A percentile compares a stretch with the other conserved stretches of the same genome.
These are phyloP conservation scores for Drosophila mettleri DNA, from an alignment of 2,888 invertebrate species.

Conservation along the genomic window DNA sequence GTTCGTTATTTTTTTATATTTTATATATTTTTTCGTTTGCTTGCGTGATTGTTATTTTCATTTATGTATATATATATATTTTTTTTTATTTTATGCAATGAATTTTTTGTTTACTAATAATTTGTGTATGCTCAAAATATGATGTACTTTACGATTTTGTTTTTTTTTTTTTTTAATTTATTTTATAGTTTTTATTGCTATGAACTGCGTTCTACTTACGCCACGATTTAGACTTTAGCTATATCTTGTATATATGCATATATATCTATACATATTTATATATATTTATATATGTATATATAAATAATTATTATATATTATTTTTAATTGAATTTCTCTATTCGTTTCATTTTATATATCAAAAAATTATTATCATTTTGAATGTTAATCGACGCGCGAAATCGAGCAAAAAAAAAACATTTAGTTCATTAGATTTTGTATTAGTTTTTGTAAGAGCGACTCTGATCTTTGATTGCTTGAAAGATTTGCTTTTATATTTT, in stretches of 20 bases:
- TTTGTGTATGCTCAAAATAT: slow-evolving; percentile 74
- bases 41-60: slow-evolving; percentile 25
- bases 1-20: slow-evolving; percentile 34
- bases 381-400: slow-evolving; percentile 73
- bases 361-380: slow-evolving; percentile 80
- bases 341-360: slow-evolving; percentile 56
- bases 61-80: slow-evolving; percentile 11
- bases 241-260: slow-evolving; percentile 39
- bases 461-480: slow-evolving; percentile 60
- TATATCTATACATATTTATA: slow-evolving; percentile 47
- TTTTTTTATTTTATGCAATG: slow-evolving; percentile 15
- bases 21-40: slow-evolving; percentile 3
- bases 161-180: slow-evolving; percentile 20
- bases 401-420: slow-evolving; percentile 41
- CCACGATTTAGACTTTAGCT: slow-evolving; percentile 56
- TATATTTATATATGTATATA: slow-evolving; percentile 46
- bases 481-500: slow-evolving; percentile 20
- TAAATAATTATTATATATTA: slow-evolving; percentile 28
- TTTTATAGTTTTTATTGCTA: slow-evolving; percentile 55
- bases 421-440: slow-evolving; percentile 3
- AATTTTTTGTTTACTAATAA: slow-evolving; percentile 53
- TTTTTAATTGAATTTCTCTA: slow-evolving; percentile 36
- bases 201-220: slow-evolving; percentile 70
- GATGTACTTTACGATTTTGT: slow-evolving; percentile 45
- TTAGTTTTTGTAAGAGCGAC: slow-evolving; percentile 15